These are phyloP conservation scores for Trachymyrmex septentrionalis DNA, from an alignment of 1,140 invertebrate genomes.

Conservation along the genomic window DNA sequence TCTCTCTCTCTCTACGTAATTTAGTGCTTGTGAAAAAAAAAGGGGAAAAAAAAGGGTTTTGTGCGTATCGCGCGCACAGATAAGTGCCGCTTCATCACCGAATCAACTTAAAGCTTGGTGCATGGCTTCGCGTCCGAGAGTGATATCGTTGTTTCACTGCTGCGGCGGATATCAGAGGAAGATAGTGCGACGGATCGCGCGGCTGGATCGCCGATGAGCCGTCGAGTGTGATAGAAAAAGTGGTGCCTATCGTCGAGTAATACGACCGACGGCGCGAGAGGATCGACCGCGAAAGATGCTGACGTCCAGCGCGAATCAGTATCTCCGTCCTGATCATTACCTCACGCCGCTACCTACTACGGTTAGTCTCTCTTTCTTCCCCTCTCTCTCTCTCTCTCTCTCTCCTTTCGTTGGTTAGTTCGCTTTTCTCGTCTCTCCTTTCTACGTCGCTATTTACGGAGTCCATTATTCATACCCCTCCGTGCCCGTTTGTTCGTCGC, in stretches of 20 bases:
- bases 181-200: conserved; percentile 54
- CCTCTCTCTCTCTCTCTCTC: not conserved
- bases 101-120: conserved; percentile 35
- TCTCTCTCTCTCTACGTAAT: too few relatives aligned
- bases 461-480: conserved; percentile 27
- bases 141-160: conserved; percentile 16
- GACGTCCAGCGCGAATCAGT: conserved; percentile 94
- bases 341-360: conserved; percentile 95
- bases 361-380: conserved; percentile 88
- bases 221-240: conserved; percentile 57
- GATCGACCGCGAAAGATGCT: conserved; percentile 88
- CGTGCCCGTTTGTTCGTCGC: conserved; percentile 29
- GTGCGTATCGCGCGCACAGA: not conserved
- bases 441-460: conserved; percentile 30
- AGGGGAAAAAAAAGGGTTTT: not conserved
- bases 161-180: conserved; percentile 54
- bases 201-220: conserved; percentile 34
- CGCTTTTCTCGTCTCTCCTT: not conserved
- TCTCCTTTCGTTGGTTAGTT: not conserved
- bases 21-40: not conserved
- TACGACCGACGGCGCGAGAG: conserved; percentile 35
- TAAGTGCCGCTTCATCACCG: conserved; percentile 11
- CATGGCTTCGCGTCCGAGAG: conserved; percentile 63
- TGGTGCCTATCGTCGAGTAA: conserved; percentile 45
- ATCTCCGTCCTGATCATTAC: conserved; percentile 95